A percentile compares a stretch with the other conserved stretches of the same genome.
phyloP scores from a whole-genome alignment of 2,113 vertebrate genomes.

The Marcusenius ussheri region DNA sequence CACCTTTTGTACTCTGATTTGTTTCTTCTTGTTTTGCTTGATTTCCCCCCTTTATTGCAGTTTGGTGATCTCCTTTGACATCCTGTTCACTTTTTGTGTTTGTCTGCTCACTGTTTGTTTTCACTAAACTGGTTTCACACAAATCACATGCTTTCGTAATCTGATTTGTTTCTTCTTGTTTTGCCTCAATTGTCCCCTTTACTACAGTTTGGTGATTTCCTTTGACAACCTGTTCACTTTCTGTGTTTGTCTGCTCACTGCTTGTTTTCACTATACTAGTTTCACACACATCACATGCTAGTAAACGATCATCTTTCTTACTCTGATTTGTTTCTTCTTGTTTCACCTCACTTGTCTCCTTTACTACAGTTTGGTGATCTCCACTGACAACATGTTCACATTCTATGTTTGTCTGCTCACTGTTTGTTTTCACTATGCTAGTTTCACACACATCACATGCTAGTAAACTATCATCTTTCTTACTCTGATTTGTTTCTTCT shows the following conservation, averaged over 20 bases:
- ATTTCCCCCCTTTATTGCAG: too few relatives aligned
- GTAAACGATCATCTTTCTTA: not conserved
- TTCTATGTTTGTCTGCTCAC: slow-evolving; percentile 31
- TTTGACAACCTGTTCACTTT: slow-evolving; percentile 35
- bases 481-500: not conserved
- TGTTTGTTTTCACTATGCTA: not conserved
- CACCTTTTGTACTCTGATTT: slow-evolving; percentile 7
- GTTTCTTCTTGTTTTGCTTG: too few relatives aligned
- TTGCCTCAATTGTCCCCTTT: slow-evolving; percentile 27
- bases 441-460: too few relatives aligned
- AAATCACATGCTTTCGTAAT: too few relatives aligned
- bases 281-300: too few relatives aligned
- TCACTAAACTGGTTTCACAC: too few relatives aligned
- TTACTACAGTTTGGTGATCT: slow-evolving; percentile 34
- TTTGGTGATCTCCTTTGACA: too few relatives aligned
- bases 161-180: slow-evolving; percentile 8
- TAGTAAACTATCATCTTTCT: slow-evolving; percentile 20
- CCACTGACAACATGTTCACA: slow-evolving; percentile 38
- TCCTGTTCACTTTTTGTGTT: too few relatives aligned
- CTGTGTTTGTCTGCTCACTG: slow-evolving; percentile 31
- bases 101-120: too few relatives aligned
- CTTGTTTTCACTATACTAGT: not conserved
- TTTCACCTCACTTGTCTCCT: slow-evolving; percentile 26
- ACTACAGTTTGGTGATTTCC: slow-evolving; percentile 37
- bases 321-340: not conserved